Conservation (phyloP, 2,113 vertebrate species). For the Notarius lentiginosus region DNA sequence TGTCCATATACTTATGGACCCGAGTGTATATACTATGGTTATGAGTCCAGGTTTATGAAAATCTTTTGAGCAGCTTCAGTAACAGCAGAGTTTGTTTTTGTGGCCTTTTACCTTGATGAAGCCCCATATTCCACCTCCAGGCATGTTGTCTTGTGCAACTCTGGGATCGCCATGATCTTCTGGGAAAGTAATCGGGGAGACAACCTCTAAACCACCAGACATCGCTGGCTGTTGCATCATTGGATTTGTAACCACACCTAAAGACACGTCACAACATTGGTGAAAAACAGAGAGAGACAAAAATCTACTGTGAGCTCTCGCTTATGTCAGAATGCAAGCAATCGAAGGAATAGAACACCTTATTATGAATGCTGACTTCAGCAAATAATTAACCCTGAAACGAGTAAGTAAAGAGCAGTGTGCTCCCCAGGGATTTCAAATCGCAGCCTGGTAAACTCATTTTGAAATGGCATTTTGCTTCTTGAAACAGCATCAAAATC, state of each 20-base stretch:
- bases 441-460: no score
- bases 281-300: not conserved
- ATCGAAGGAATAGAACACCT: no score
- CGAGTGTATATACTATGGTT: not conserved
- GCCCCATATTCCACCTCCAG: slow-evolving; percentile 86
- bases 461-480: no score
- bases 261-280: not conserved
- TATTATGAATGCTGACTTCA: no score
- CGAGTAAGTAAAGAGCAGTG: no score
- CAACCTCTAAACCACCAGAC: slow-evolving; percentile 65
- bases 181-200: slow-evolving; percentile 92
- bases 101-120: slow-evolving; percentile 85
- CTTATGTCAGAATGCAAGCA: no score
- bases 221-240: slow-evolving; percentile 78
- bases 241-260: slow-evolving; percentile 77
- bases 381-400: no score
- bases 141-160: slow-evolving; percentile 45
- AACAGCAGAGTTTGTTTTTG: not conserved
- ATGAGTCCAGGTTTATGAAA: not conserved
- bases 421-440: no score
- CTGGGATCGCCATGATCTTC: slow-evolving; percentile 86
- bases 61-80: not conserved
- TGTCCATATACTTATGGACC: no score
- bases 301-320: no score
- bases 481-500: no score